These are phyloP conservation scores for Thripadectes ignobilis DNA, from an alignment of 2,797 vertebrate species.

Conservation along the genomic window DNA sequence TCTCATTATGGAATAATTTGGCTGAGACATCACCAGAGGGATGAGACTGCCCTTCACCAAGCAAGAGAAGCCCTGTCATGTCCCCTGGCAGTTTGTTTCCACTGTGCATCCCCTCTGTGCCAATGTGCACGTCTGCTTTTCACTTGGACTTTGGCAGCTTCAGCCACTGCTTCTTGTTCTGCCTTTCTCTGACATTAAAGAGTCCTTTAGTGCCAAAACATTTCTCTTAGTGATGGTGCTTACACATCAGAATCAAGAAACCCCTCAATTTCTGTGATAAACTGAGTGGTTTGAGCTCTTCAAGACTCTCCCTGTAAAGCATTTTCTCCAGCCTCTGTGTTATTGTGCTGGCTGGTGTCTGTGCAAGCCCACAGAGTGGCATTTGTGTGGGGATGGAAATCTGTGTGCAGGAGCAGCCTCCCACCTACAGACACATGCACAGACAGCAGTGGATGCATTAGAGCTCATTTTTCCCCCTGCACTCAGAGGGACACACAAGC, in stretches of 20 bases:
- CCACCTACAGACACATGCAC: background rate
- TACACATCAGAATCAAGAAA: background rate
- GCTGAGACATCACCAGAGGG: background rate
- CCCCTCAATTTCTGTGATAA: background rate
- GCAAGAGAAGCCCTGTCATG: fast-evolving
- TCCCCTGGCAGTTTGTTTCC: background rate
- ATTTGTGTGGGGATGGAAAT: background rate
- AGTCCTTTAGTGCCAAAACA: background rate
- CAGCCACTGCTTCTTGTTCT: background rate
- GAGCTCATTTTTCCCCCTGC: background rate
- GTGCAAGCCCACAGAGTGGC: background rate
- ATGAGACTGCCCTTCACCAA: background rate
- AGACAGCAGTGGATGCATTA: fast-evolving
- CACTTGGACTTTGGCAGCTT: background rate
- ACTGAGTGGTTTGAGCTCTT: background rate
- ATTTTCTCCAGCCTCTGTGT: background rate
- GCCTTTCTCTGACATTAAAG: background rate
- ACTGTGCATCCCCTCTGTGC: background rate
- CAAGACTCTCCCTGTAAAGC: background rate
- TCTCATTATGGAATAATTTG: background rate
- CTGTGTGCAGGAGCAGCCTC: background rate
- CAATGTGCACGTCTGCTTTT: fast-evolving
- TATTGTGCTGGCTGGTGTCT: background rate
- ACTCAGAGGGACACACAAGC: background rate
- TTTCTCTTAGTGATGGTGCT: background rate